Evolutionary conservation across 2,113 vertebrate species (phyloP), one percentile per base, ranked within the genome.

Genomic region (Muscicapa adusta): DNA sequence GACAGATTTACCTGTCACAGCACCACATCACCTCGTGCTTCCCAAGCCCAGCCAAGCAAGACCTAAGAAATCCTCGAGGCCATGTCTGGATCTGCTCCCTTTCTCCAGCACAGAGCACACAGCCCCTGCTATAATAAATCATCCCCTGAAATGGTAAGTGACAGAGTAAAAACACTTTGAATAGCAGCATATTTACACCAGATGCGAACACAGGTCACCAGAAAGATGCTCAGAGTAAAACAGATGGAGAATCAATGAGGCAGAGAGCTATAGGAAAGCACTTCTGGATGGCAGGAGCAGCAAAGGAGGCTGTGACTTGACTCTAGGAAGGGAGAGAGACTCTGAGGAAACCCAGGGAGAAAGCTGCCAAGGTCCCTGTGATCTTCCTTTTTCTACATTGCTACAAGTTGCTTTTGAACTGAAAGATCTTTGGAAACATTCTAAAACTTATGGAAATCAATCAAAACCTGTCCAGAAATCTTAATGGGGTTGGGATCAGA

Each of bases 171-270:
- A 88, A 2, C 78, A 74, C 91, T 94, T 67, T 85, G 78, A 90
- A 96, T 56, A 74, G 82, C 1, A 90, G 61, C 91, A 90, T 95
- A 91, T 96, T 97, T 91, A 85, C 68, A 95, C 72, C 94, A 96
- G 94, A 91, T 94, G 93, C 25, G 14, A 93, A 45, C 93, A 85
- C 1, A 80, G 94, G 95, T 95, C 95, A 97, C 88, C 82, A 95
- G 75, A 77, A 97, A 95, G 63, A 90, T 83, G 72, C 34, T 91
- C 67, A 86, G 72, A 93, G 60, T 60, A 60, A 88, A 96, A 88
- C 93, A 97, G 94, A 96, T 96, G 94, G 95, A 94, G 63, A 94
- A 80, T 24, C 95, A 96, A 93, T 95, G 96, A 96, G 82, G 93
- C 95, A 67, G 67, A 92, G 89, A 67, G 38, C 51, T 73, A 33